Conservation (phyloP, 2,888 invertebrate species). For the Octonoba sinensis region DNA sequence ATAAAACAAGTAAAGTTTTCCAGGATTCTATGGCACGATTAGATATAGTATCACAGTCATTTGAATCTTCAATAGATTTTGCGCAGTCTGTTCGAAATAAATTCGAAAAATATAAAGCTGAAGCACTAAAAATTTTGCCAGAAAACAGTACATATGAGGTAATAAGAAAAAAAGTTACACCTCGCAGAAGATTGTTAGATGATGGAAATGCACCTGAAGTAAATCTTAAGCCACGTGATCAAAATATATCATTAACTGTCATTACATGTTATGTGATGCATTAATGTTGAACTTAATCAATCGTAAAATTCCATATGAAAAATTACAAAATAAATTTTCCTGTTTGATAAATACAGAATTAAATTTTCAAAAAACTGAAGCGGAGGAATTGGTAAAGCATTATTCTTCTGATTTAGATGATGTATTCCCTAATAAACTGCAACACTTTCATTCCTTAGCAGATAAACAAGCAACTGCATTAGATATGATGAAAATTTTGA, state of each 20-base stretch:
- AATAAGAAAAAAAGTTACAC: background rate
- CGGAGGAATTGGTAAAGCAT: no score
- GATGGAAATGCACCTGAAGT: background rate
- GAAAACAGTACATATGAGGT: background rate
- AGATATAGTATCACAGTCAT: background rate
- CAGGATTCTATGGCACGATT: constrained; percentile 10
- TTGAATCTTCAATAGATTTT: constrained; percentile 2
- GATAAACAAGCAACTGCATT: no score
- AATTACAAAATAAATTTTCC: background rate
- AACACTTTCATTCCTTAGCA: no score
- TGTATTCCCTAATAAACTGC: no score
- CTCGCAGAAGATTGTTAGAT: background rate
- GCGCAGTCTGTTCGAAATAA: constrained; percentile 23
- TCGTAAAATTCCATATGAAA: background rate
- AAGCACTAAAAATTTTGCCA: background rate
- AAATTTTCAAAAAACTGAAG: no score
- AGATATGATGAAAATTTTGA: background rate
- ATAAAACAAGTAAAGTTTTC: constrained; percentile 11
- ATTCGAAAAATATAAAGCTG: constrained; percentile 5
- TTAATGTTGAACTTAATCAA: background rate
- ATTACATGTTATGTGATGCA: background rate
- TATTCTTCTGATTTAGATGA: background rate
- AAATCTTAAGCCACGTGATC: background rate
- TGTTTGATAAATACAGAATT: background rate
- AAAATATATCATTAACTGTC: background rate